These are phyloP conservation scores for Tadarida brasiliensis DNA, from an alignment of 2,797 vertebrate genomes.

Conservation along the genomic window DNA sequence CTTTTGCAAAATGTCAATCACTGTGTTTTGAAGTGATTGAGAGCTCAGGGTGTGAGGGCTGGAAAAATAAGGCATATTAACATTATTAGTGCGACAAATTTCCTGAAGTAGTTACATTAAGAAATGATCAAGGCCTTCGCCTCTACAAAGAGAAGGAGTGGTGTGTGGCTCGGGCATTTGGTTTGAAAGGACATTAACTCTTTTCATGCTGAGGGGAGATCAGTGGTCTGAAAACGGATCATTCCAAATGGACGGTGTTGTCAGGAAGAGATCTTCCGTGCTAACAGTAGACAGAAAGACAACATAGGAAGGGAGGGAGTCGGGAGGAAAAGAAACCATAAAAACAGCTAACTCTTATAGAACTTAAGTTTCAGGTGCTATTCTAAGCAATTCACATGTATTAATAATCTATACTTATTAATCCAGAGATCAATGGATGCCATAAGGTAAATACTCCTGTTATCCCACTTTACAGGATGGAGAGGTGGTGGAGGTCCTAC, in stretches of 20 bases:
- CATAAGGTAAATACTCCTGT: not conserved
- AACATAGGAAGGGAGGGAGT: not conserved
- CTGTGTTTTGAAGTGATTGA: constrained; percentile 84
- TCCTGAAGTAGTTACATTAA: constrained; percentile 85
- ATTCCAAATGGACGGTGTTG: not conserved
- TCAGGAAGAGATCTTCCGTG: constrained; percentile 2
- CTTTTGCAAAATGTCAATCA: constrained; percentile 76
- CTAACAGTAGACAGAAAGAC: not conserved
- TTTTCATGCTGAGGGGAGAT: constrained; percentile 65
- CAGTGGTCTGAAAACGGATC: not conserved
- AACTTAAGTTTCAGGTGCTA: not conserved
- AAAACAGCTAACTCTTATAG: not conserved
- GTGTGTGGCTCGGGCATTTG: constrained; percentile 41
- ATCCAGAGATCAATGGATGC: not conserved
- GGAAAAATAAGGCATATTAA: constrained; percentile 85
- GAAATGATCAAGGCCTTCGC: constrained; percentile 82
- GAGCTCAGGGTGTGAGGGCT: constrained; percentile 81
- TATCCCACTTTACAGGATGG: not conserved
- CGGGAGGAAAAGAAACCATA: not conserved
- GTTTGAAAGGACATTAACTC: constrained; percentile 78
- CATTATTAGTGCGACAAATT: constrained; percentile 84
- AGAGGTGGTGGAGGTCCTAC: not conserved
- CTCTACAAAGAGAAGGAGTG: constrained; percentile 47
- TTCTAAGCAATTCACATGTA: not conserved
- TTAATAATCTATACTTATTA: not conserved